A percentile compares a stretch with the other conserved stretches of the same genome.
phyloP scores from a whole-genome alignment of 2,888 invertebrate genomes.

The Scelioninae gen. 1 region DNA sequence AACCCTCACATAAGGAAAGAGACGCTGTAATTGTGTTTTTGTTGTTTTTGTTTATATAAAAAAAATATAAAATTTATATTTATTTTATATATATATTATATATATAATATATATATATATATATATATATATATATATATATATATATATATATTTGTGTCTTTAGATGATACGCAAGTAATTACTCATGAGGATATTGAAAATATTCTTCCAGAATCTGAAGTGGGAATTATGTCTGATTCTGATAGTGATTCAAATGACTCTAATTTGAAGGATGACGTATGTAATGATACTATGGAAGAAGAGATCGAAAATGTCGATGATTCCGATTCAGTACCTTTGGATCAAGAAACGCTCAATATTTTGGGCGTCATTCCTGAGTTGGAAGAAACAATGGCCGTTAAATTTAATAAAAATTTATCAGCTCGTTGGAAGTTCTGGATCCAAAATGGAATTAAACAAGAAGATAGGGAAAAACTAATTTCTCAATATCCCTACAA shows the following conservation, averaged over 20 bases:
- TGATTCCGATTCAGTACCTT: background rate
- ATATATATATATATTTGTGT: too few relatives aligned
- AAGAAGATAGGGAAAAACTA: background rate
- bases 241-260: background rate
- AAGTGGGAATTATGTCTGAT: background rate
- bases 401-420: background rate
- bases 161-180: background rate
- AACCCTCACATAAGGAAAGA: too few relatives aligned
- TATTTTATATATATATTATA: too few relatives aligned
- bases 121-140: too few relatives aligned
- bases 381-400: background rate
- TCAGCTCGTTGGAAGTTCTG: background rate
- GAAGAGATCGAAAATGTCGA: background rate
- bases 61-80: too few relatives aligned
- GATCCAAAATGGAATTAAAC: background rate
- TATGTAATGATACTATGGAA: background rate
- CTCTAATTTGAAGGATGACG: background rate
- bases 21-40: too few relatives aligned
- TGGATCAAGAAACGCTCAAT: background rate
- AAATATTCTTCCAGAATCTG: background rate
- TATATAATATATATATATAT: too few relatives aligned
- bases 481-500: background rate
- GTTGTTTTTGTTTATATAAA: too few relatives aligned
- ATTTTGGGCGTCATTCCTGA: slow-evolving; percentile 11
- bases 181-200: background rate